A percentile compares a stretch with the other conserved stretches of the same genome.
Evolutionary conservation across 2,888 invertebrate genomes (phyloP).

Genomic region (Thymelicus lineola): DNA sequence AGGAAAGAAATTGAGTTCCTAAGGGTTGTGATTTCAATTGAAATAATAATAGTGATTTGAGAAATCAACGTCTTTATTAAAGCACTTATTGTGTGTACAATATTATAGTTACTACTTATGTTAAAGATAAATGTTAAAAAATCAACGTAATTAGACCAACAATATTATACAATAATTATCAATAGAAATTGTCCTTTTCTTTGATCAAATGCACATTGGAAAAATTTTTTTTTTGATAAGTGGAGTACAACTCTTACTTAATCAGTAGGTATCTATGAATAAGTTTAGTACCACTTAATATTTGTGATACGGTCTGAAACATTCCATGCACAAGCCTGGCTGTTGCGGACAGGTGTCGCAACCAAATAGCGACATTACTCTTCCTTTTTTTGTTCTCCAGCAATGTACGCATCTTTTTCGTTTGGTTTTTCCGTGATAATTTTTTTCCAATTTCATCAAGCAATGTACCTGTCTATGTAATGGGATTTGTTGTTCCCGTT

Average conservation of each 20-base stretch:
- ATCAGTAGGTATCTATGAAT: conserved; percentile 14
- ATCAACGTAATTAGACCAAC: conserved; percentile 7
- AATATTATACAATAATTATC: conserved; percentile 14
- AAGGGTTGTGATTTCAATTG: conserved; percentile 8
- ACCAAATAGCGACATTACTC: conserved; percentile 38
- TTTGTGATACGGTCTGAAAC: conserved; percentile 42
- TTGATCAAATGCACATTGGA: conserved; percentile 14
- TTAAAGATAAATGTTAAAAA: conserved; percentile 4
- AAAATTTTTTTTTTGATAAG: conserved; percentile 14
- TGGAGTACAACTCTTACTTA: conserved; percentile 14
- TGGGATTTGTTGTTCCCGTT: conserved; percentile 38
- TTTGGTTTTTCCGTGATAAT: conserved; percentile 41
- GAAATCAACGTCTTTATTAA: conserved; percentile 10
- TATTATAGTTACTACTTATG: conserved; percentile 4
- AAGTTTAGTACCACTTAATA: conserved; percentile 35
- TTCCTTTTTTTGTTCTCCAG: conserved; percentile 42
- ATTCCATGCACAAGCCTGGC: conserved; percentile 44
- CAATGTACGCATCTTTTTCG: conserved; percentile 40
- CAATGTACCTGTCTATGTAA: conserved; percentile 39
- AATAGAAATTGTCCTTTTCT: conserved; percentile 14
- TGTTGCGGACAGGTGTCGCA: conserved; percentile 41
- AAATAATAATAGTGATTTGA: conserved; percentile 16
- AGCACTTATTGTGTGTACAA: conserved; percentile 4
- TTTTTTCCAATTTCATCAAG: conserved; percentile 40
- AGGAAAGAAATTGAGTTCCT: background rate